Conservation (phyloP, 2,888 invertebrate species). For the Zaprionus obscuricornis region DNA sequence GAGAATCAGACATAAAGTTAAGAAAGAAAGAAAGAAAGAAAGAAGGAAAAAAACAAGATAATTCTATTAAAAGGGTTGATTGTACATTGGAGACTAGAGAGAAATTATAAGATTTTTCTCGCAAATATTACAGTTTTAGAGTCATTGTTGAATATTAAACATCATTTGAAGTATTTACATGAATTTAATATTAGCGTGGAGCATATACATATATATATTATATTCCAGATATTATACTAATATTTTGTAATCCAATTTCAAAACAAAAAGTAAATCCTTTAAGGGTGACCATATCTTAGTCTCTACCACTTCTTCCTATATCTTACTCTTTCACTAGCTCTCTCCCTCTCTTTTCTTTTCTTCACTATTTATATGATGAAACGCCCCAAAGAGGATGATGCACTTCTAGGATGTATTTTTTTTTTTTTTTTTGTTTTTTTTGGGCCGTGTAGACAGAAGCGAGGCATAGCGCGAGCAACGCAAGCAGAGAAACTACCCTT, state of each 20-base stretch:
- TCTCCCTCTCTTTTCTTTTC: conserved; percentile 1
- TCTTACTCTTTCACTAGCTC: not conserved
- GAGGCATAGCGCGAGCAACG: conserved; percentile 8
- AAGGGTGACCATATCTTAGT: conserved; percentile 9
- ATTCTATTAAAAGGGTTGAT: no score
- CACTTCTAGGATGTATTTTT: conserved; percentile 42
- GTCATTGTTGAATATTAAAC: no score
- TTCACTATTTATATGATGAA: conserved; percentile 16
- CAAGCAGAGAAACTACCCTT: conserved; percentile 64
- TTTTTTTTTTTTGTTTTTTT: conserved; percentile 46
- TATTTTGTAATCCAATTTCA: conserved; percentile 32
- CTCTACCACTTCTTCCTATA: not conserved
- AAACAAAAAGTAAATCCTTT: conserved; percentile 23
- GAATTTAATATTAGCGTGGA: no score
- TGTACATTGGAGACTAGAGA: no score
- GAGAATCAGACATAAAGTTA: conserved; percentile 3
- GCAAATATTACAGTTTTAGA: no score
- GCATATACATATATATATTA: not conserved
- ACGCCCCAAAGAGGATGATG: conserved; percentile 51
- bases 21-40: conserved; percentile 5
- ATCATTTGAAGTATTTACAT: no score
- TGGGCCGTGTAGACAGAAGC: conserved; percentile 60
- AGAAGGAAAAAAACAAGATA: no score
- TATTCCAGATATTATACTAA: not conserved
- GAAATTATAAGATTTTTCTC: no score